Conservation (phyloP, 2,888 invertebrate genomes). For the Eupsilia transversa region DNA sequence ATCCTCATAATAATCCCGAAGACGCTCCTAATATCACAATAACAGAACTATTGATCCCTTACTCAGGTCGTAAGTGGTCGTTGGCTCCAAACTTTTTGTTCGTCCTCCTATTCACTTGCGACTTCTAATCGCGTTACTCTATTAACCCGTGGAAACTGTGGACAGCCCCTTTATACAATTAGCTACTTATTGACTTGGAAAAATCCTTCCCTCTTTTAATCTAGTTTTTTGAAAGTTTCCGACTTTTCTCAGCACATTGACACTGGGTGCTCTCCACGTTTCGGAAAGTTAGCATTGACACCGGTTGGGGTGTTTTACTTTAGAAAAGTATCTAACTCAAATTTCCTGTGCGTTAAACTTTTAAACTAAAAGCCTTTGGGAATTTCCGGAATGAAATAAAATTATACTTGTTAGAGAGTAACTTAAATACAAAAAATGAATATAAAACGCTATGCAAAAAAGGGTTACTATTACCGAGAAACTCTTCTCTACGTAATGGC, state of each 20-base stretch:
- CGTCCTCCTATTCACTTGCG: conserved; percentile 82
- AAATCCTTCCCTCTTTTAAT: conserved; percentile 70
- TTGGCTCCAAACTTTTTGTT: conserved; percentile 73
- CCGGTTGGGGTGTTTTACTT: conserved; percentile 49
- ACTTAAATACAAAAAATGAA: conserved; percentile 39
- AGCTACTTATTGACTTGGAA: conserved; percentile 81
- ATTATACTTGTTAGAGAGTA: conserved; percentile 41
- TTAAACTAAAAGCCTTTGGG: conserved; percentile 50
- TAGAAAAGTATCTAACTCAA: conserved; percentile 57
- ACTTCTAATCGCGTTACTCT: conserved; percentile 83
- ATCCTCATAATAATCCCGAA: conserved; percentile 45
- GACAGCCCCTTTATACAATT: conserved; percentile 86
- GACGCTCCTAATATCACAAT: conserved; percentile 60
- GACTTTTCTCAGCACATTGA: conserved; percentile 53
- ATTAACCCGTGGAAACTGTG: conserved; percentile 86
- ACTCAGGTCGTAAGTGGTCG: conserved; percentile 61
- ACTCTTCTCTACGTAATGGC: conserved; percentile 50
- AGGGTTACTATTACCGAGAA: conserved; percentile 35
- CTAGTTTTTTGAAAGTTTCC: conserved; percentile 66
- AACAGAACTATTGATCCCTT: conserved; percentile 63
- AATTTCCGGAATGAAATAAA: conserved; percentile 41
- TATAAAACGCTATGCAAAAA: conserved; percentile 32
- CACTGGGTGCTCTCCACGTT: conserved; percentile 56
- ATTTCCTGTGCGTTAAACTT: conserved; percentile 56
- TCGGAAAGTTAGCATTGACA: conserved; percentile 64